Base-by-base conservation (phyloP, 2,888 invertebrate species). In the Zygogramma bicolorata region DNA sequence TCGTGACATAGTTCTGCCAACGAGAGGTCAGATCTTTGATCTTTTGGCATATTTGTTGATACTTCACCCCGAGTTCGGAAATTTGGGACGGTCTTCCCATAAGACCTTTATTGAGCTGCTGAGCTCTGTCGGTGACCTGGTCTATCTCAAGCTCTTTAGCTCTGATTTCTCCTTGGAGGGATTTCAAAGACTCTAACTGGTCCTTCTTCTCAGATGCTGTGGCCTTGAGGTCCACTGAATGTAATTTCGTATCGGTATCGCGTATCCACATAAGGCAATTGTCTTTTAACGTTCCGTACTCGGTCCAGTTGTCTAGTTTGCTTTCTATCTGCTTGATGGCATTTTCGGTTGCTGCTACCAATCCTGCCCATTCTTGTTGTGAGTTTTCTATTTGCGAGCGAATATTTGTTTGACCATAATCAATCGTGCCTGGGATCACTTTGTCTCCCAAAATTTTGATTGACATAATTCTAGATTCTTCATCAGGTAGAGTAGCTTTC, bases 101-200 rank as follows among this genome's bases (percentile, higher is more conserved):
- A 15, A 93, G 87, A 10, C 93, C 92, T 77, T 94, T 94, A 74
- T 95, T 92, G 10, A 97, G 87, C 75, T 94, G 91, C 84, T 98
- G 97, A 0, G 96, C 95, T 78, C 94, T 93, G 85, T 98, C 98
- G 22, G 96, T 96, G 0, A 98, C 94, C 65, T 94, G 93, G 81
- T 98, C 97, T 70, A 97, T 95, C 88, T 97, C 97, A 10, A 97
- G 87, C 87, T 97, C 97, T 83, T 96, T 96, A 2, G 96, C 96
- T 57, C 95, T 91, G 0, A 97, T 93, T 88, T 96, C 95, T 59
- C 96, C 96, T 88, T 97, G 97, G 29, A 96, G 86, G 27, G 89
- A 88, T 86, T 95, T 91, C 75, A 97, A 89, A 65, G 91, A 90
- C 77, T 96, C 95, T 59, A 97, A 89, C 81, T 97, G 97, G 29